These are phyloP conservation scores for Callithrix jacchus DNA, from an alignment of 2,113 vertebrate genomes.

Conservation along the genomic window DNA sequence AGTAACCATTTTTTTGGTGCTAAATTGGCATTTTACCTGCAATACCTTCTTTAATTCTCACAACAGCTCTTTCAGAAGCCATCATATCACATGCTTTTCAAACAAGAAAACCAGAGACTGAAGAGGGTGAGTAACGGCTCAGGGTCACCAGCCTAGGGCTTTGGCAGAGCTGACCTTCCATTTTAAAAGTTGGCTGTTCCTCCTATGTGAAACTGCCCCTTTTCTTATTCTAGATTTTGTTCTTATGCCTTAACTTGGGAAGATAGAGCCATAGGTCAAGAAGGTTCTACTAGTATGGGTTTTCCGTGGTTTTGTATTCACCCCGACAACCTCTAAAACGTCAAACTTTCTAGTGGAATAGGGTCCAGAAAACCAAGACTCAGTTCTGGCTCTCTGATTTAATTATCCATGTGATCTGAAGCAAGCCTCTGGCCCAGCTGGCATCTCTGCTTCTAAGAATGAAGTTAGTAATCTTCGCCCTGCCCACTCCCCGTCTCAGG, in stretches of 20 bases:
- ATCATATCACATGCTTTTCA: not conserved
- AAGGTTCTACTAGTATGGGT: not conserved
- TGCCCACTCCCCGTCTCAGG: not conserved
- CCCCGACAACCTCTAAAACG: not conserved
- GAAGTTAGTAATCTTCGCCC: not conserved
- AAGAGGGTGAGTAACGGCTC: not conserved
- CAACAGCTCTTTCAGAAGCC: not conserved
- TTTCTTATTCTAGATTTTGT: not conserved
- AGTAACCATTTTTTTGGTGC: not conserved
- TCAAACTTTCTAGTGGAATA: not conserved
- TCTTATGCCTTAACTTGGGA: not conserved
- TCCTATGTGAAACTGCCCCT: not conserved
- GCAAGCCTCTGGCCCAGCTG: not conserved
- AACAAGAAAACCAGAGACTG: not conserved
- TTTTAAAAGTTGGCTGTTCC: not conserved
- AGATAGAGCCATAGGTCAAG: not conserved
- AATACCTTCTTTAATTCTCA: not conserved
- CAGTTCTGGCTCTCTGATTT: not conserved
- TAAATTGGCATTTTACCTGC: not conserved
- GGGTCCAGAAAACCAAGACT: not conserved
- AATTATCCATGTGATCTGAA: not conserved
- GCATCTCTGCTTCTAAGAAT: not conserved
- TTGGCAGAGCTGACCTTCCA: not conserved
- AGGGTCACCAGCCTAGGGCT: not conserved
- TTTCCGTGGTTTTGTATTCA: not conserved